Evolutionary conservation across 2,888 invertebrate genomes (phyloP).

Genomic region (Ennomos fuscantarius): DNA sequence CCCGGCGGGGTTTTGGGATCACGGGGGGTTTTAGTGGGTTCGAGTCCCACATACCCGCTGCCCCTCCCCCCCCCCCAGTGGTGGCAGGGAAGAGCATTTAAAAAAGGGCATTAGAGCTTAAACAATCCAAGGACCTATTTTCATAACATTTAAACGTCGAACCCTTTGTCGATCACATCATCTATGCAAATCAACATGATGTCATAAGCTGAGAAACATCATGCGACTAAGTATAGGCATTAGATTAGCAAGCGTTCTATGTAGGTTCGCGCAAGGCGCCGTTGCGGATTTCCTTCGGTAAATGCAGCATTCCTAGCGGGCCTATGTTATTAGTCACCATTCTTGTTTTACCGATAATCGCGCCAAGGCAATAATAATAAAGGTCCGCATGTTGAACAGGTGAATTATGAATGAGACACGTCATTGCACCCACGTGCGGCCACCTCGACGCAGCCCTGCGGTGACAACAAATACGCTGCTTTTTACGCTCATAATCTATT

Average conservation of each 20-base stretch:
- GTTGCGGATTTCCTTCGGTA: slow-evolving; percentile 81
- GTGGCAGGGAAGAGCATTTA: no score
- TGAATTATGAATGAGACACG: slow-evolving; percentile 75
- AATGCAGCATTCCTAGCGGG: slow-evolving; percentile 76
- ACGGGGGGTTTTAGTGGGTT: no score
- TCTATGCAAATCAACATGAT: slow-evolving; percentile 70
- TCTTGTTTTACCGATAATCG: slow-evolving; percentile 62
- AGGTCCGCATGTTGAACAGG: slow-evolving; percentile 61
- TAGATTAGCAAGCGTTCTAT: slow-evolving; percentile 51
- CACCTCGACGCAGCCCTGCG: slow-evolving; percentile 28
- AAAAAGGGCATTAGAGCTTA: slow-evolving; percentile 29
- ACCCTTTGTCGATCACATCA: slow-evolving; percentile 60
- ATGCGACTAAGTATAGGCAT: slow-evolving; percentile 45
- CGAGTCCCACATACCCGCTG: no score
- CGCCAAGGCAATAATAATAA: slow-evolving; percentile 53
- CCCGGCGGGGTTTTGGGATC: no score
- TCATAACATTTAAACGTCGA: slow-evolving; percentile 39
- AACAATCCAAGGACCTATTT: slow-evolving; percentile 42
- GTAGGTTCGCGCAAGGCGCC: slow-evolving; percentile 69
- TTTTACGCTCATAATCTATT: slow-evolving; percentile 10
- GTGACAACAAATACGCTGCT: slow-evolving; percentile 13
- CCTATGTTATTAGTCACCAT: slow-evolving; percentile 69
- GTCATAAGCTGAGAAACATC: slow-evolving; percentile 54
- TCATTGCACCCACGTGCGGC: slow-evolving; percentile 47
- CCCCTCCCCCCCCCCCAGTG: no score